Percentiles rank a stretch among this genome's conserved stretches.
Evolutionary conservation across 2,888 invertebrate genomes (phyloP).

Genomic region (Drosophila emarginata): DNA sequence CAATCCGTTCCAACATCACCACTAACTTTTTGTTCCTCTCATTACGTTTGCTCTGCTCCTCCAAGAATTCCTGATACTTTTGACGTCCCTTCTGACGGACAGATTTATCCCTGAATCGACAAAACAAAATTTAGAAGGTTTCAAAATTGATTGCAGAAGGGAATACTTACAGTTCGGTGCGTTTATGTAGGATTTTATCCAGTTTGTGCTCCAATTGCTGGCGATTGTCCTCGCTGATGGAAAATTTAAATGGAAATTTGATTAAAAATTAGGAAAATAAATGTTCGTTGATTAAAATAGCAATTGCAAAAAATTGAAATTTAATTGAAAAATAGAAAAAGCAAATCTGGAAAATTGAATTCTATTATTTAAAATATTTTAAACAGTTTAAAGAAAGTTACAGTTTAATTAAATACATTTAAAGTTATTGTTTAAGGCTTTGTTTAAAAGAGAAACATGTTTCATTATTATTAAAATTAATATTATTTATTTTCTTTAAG

Average conservation of each 20-base stretch:
- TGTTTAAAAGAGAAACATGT: no score
- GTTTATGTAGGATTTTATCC: constrained; percentile 83
- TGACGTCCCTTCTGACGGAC: constrained; percentile 75
- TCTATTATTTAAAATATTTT: no score
- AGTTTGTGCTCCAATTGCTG: constrained; percentile 84
- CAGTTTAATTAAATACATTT: no score
- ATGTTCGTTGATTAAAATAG: no score
- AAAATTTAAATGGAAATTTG: not conserved
- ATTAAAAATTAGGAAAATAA: not conserved
- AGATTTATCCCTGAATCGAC: constrained; percentile 70
- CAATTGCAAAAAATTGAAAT: no score
- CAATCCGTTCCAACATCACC: constrained; percentile 84
- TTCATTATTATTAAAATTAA: no score
- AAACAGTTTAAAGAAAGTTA: no score
- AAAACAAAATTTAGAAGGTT: not conserved
- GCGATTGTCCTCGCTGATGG: constrained; percentile 84
- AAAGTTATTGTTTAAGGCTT: no score
- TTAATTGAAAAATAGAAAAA: no score
- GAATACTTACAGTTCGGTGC: constrained; percentile 83
- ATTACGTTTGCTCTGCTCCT: constrained; percentile 85
- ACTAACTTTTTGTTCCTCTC: constrained; percentile 85
- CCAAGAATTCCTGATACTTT: constrained; percentile 83
- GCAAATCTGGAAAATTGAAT: no score
- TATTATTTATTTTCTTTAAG: no score
- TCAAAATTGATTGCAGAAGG: constrained; percentile 1